Percentiles rank a stretch among this genome's conserved stretches.
Evolutionary conservation across 2,113 vertebrate genomes (phyloP).

Genomic region (Crotalus tigris): DNA sequence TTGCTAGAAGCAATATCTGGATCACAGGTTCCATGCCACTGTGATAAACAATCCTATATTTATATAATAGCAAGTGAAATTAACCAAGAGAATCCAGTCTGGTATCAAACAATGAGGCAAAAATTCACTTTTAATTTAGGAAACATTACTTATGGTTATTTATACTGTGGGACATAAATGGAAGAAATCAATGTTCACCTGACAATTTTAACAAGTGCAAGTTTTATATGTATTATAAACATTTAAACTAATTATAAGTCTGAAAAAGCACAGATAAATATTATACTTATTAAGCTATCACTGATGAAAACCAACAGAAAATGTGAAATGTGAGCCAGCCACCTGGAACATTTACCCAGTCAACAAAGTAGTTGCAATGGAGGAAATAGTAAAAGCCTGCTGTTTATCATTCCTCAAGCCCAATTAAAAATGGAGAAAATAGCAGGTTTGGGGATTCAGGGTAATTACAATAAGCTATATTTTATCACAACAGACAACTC

Average conservation of each 20-base stretch:
- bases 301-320: neutral
- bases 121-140: neutral
- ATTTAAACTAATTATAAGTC: neutral
- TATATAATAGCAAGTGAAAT: neutral
- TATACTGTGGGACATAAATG: neutral
- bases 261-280: neutral
- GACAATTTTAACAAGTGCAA: neutral
- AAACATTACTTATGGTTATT: neutral
- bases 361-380: neutral
- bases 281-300: neutral
- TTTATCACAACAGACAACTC: neutral
- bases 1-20: neutral
- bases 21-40: neutral
- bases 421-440: fast-evolving
- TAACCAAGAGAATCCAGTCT: neutral
- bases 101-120: neutral
- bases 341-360: neutral
- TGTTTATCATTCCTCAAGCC: fast-evolving
- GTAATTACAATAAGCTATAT: neutral
- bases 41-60: neutral
- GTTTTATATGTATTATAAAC: neutral
- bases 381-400: neutral
- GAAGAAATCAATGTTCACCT: neutral
- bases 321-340: neutral
- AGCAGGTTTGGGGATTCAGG: neutral